Evolutionary conservation across 2,888 invertebrate genomes (phyloP).

Genomic region (Hedya salicella): DNA sequence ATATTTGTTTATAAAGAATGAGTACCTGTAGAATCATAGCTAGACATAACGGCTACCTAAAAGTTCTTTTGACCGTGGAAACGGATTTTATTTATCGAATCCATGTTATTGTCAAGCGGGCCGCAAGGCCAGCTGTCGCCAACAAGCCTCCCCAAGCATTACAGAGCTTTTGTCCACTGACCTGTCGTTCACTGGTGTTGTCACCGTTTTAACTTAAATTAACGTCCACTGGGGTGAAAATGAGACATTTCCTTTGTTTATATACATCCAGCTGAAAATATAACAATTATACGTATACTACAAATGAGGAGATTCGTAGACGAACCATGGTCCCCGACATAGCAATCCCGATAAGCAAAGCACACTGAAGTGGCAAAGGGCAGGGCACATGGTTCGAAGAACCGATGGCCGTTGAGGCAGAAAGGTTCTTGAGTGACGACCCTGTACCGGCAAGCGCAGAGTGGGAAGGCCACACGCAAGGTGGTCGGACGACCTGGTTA

Average conservation of each 20-base stretch:
- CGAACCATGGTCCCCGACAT: no score
- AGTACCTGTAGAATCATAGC: neutral
- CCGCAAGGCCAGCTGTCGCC: slow-evolving; percentile 34
- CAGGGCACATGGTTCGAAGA: no score
- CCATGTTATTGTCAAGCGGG: slow-evolving; percentile 15
- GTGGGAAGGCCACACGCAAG: no score
- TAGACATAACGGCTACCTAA: slow-evolving; percentile 45
- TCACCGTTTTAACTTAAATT: neutral
- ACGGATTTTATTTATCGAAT: slow-evolving; percentile 16
- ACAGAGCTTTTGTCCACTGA: slow-evolving; percentile 7
- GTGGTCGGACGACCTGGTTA: no score
- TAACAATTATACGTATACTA: no score
- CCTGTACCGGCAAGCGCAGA: no score
- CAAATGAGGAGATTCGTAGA: no score
- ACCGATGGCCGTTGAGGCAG: no score
- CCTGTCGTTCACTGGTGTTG: slow-evolving; percentile 8
- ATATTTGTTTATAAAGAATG: neutral
- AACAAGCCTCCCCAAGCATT: slow-evolving; percentile 11
- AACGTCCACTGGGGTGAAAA: neutral
- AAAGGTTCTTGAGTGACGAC: no score
- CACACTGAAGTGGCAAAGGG: no score
- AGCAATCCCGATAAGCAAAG: no score
- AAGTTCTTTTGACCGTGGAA: slow-evolving; percentile 31
- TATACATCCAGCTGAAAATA: no score
- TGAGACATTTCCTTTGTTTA: neutral